These are phyloP conservation scores for Lates japonicus DNA, from an alignment of 2,797 vertebrate genomes.

Conservation along the genomic window DNA sequence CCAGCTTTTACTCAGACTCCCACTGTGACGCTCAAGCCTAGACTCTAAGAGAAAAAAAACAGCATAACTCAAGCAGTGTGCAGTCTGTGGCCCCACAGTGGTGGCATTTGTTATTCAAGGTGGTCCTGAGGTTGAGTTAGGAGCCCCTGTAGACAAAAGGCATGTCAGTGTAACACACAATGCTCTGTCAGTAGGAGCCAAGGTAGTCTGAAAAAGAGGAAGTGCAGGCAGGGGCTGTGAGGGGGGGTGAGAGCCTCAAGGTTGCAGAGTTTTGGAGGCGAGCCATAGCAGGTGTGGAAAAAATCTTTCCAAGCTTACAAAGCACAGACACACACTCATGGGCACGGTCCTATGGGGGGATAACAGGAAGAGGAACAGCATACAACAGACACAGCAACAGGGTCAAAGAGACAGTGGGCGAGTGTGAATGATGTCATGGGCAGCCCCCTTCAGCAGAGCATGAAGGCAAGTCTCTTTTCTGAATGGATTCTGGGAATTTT, in stretches of 20 bases:
- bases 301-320: slow-evolving; percentile 41
- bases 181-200: slow-evolving; percentile 68
- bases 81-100: slow-evolving; percentile 66
- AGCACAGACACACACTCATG: slow-evolving; percentile 34
- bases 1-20: slow-evolving; percentile 44
- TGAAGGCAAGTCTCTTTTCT: slow-evolving; percentile 46
- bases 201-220: slow-evolving; percentile 66
- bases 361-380: slow-evolving; percentile 62
- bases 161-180: slow-evolving; percentile 75
- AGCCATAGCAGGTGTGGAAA: slow-evolving; percentile 72
- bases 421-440: slow-evolving; percentile 70
- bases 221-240: slow-evolving; percentile 54
- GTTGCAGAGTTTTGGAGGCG: slow-evolving; percentile 59
- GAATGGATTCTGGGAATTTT: slow-evolving; percentile 62
- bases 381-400: slow-evolving; percentile 54
- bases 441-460: slow-evolving; percentile 47
- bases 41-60: slow-evolving; percentile 38
- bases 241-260: slow-evolving; percentile 46
- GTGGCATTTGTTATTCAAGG: slow-evolving; percentile 75
- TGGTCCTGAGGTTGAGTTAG: slow-evolving; percentile 77
- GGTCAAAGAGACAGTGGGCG: slow-evolving; percentile 56
- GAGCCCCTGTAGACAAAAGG: slow-evolving; percentile 77
- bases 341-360: slow-evolving; percentile 25
- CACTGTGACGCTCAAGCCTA: slow-evolving; percentile 46
- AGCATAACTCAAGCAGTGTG: slow-evolving; percentile 69